These are phyloP conservation scores for Danio choprae DNA, from an alignment of 2,797 vertebrate species.

Conservation along the genomic window DNA sequence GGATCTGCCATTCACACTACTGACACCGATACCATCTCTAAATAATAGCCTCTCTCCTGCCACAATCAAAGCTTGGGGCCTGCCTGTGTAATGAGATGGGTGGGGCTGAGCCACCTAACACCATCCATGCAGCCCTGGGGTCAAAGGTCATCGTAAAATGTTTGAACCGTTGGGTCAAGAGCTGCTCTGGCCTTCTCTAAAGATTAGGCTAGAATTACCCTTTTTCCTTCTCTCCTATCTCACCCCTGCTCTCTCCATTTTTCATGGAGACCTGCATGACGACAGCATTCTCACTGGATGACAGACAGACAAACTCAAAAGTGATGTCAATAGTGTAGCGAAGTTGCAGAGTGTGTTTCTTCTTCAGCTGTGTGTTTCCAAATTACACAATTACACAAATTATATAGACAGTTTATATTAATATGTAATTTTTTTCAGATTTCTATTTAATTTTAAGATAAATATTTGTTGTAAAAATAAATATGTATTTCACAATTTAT, in stretches of 20 bases:
- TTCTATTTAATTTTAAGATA: too few species aligned
- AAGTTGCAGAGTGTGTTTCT: not conserved
- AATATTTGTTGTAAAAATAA: too few species aligned
- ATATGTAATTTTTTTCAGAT: too few species aligned
- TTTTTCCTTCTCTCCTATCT: conserved; percentile 61
- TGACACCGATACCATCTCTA: conserved; percentile 63
- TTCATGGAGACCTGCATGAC: conserved; percentile 70
- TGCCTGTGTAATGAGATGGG: conserved; percentile 42
- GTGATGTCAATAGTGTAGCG: not conserved
- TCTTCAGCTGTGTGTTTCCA: not conserved
- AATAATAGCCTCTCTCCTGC: conserved; percentile 54
- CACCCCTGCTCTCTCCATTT: conserved; percentile 65
- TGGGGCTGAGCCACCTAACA: conserved; percentile 68
- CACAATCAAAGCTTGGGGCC: conserved; percentile 58
- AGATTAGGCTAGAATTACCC: conserved; percentile 78
- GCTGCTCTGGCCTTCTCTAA: conserved; percentile 76
- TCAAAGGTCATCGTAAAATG: conserved; percentile 80
- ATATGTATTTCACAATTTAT: too few species aligned
- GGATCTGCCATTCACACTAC: conserved; percentile 53
- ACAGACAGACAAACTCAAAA: not conserved
- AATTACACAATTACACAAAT: too few species aligned
- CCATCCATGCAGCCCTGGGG: conserved; percentile 75
- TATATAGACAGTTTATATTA: too few species aligned
- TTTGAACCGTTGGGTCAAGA: conserved; percentile 76
- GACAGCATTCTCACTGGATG: conserved; percentile 47